These are phyloP conservation scores for Bombus haemorrhoidalis DNA, from an alignment of 1,140 invertebrate species.

Conservation along the genomic window DNA sequence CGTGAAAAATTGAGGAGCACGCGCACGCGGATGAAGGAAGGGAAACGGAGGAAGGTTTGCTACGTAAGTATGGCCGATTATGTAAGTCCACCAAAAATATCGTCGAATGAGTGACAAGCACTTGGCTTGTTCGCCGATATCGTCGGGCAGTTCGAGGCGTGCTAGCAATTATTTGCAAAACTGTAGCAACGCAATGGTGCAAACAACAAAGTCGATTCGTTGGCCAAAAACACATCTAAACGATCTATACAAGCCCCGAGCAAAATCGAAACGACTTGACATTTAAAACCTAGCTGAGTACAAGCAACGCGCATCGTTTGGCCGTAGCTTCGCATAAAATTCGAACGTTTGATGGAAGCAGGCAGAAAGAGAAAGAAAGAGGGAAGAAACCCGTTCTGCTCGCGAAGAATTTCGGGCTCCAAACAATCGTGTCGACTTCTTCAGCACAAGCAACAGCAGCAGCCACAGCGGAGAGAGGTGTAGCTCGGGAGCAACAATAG, in stretches of 20 bases:
- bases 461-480: background rate
- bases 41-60: slow-evolving; percentile 41
- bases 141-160: slow-evolving; percentile 70
- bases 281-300: background rate
- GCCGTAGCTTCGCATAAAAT: background rate
- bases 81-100: slow-evolving; percentile 77
- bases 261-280: slow-evolving; percentile 7
- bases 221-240: slow-evolving; percentile 39
- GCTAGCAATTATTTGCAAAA: slow-evolving; percentile 50
- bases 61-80: slow-evolving; percentile 64
- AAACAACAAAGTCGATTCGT: slow-evolving; percentile 27
- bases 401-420: slow-evolving; percentile 7
- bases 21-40: slow-evolving; percentile 3
- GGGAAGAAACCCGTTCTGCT: background rate
- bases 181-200: background rate
- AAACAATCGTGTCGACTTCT: slow-evolving; percentile 24
- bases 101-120: slow-evolving; percentile 77
- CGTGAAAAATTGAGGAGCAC: slow-evolving; percentile 59
- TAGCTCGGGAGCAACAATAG: slow-evolving; percentile 5
- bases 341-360: background rate
- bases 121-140: slow-evolving; percentile 69
- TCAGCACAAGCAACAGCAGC: background rate
- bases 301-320: no score
- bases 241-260: background rate
- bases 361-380: background rate